Evolutionary conservation across 2,797 vertebrate genomes (phyloP).

Genomic region (Ficedula albicollis): DNA sequence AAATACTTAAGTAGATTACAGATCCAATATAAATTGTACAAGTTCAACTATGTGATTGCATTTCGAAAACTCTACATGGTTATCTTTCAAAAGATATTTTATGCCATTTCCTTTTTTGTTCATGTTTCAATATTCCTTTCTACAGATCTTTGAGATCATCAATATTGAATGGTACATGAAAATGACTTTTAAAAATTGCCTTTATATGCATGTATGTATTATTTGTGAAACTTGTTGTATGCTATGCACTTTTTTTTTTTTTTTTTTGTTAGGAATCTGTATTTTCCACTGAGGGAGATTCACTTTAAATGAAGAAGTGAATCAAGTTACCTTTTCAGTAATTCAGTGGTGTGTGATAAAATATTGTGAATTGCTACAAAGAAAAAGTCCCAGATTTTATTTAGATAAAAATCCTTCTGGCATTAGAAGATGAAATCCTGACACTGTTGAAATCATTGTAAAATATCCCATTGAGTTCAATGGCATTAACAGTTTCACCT

Average conservation of each 20-base stretch:
- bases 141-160: neutral
- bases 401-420: constrained; percentile 32
- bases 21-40: constrained; percentile 43
- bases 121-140: neutral
- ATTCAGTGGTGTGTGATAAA: neutral
- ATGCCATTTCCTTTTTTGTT: neutral
- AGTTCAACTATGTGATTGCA: constrained; percentile 2
- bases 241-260: neutral
- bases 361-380: neutral
- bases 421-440: constrained; percentile 9
- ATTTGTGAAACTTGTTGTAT: constrained; percentile 15
- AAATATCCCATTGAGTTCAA: constrained; percentile 46
- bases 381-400: constrained; percentile 11
- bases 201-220: neutral
- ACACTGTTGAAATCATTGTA: constrained; percentile 35
- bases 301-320: neutral
- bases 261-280: neutral
- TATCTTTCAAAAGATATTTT: constrained; percentile 34
- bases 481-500: constrained; percentile 49
- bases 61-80: neutral
- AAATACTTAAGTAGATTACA: constrained; percentile 66
- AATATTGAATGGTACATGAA: neutral
- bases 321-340: constrained; percentile 4
- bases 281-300: neutral
- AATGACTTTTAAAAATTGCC: neutral